A percentile compares a stretch with the other conserved stretches of the same genome.
Conservation (phyloP, 2,113 vertebrate species). For the Vireo altiloquus region DNA sequence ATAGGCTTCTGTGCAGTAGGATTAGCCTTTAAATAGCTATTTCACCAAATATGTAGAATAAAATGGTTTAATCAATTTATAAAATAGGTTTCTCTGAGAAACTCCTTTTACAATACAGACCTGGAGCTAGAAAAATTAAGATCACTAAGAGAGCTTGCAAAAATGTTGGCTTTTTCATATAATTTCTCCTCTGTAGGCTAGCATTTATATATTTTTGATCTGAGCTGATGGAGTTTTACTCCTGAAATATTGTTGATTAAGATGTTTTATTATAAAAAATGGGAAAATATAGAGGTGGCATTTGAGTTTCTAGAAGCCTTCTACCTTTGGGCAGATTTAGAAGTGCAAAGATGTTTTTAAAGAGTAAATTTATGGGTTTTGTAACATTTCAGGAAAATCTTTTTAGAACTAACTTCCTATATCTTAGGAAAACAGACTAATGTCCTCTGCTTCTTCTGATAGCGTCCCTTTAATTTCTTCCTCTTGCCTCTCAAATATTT, state of each 20-base stretch:
- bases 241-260: neutral
- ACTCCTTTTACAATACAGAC: neutral
- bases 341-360: neutral
- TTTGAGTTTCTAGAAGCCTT: neutral
- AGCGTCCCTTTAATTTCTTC: conserved; percentile 72
- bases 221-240: neutral
- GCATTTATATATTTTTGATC: neutral
- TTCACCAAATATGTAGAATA: neutral
- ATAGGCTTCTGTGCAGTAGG: neutral
- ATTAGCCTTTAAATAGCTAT: neutral
- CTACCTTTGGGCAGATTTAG: neutral
- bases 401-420: conserved; percentile 61
- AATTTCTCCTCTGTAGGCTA: neutral
- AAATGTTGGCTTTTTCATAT: neutral
- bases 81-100: neutral
- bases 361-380: neutral
- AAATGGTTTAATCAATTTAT: neutral
- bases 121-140: neutral
- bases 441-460: conserved; percentile 72
- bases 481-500: neutral
- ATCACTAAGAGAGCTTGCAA: neutral
- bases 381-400: neutral
- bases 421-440: conserved; percentile 68
- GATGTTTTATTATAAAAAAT: neutral
- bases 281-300: neutral